Evolutionary conservation across 2,888 invertebrate species (phyloP), one percentile per base, ranked within the genome.

Genomic region (Prenolepis imparis): DNA sequence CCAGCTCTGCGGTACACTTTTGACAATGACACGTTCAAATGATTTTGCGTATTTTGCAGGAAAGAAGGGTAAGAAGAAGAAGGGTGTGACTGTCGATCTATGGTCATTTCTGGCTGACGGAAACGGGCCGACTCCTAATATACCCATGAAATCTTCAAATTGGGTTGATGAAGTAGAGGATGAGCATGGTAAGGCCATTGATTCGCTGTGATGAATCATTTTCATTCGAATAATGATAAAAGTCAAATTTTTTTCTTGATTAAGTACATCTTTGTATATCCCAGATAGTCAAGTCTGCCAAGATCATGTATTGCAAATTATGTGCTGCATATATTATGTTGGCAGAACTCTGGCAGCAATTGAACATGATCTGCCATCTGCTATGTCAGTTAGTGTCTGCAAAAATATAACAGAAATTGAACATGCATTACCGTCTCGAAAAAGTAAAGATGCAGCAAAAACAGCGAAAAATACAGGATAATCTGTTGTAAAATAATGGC

Each of bases 131-230:
- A 92, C 95, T 78, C 95, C 96, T 74, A 93, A 95, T 72, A 91
- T 96, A 83, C 95, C 96, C 86, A 93, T 90, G 90, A 95, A 92
- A 94, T 96, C 96, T 93, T 93, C 95, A 64, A 95, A 95, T 87
- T 98, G 98, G 97, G 98, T 97, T 70, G 97, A 98, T 92, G 97
- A 98, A 93, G 97, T 97, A 91, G 98, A 98, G 93, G 97, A 98
- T 92, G 97, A 97, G 86, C 95, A 95, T 95, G 97, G 97, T 96
- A 96, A 96, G 95, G 95, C 63, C 39, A 18, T 52, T 0, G 18
- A 32, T 59, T 21, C 15, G 15, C 39, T 21, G 12, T 18, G 3
- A n/a, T 24, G 28, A 24, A 44, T 57, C 41, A 21, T 64, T 81
- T 52, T 18, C 5, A 52, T 21, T 2, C 15, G 3, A 39, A 11